Base-by-base conservation (phyloP, 2,888 invertebrate genomes). In the Tortricodes alternella region DNA sequence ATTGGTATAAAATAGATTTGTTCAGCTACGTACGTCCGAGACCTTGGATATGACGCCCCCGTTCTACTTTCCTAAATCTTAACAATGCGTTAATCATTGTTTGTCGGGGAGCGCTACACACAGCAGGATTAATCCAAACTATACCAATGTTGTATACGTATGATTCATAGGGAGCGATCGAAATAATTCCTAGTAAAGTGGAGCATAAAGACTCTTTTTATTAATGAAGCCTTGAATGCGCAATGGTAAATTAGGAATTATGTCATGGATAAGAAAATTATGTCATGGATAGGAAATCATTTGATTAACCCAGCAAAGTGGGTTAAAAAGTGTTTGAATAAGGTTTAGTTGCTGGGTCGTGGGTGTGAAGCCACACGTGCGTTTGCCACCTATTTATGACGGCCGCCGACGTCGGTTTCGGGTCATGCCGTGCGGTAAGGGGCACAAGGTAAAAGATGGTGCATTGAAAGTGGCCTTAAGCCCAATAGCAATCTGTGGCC, bases 381-480 rank as follows among this genome's bases (percentile, higher is more conserved):
- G 56, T 56, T 43, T n/a, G n/a, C 59, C 29, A 53, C 61, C 57
- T 60, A 46, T 41, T 35, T 58, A 60, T 61, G 46, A 66, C 68
- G 64, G 67, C 65, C 65, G 65, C 65, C 67, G 67, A 63, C 62
- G 60, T 50, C 63, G 67, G 76, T 87, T 88, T 87, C 78, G 85
- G 89, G 87, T 89, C 88, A 87, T 74, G 78, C 77, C 69, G 75
- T 76, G 73, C 73, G 71, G 76, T 85, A 90, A 89, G 89, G 85
- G 80, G 89, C 83, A 90, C 90, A 90, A 89, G 90, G 90, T 85
- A 85, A 90, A 88, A 89, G 89, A 90, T 90, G 90, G 90, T 89
- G 88, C 90, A 90, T 89, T 90, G 89, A 89, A 82, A 86, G 83
- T 77, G 90, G 83, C 90, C 90, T 89, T 89, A 90, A 83, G 87